Conservation (phyloP, 2,797 vertebrate genomes). For the Chaunax sp. region DNA sequence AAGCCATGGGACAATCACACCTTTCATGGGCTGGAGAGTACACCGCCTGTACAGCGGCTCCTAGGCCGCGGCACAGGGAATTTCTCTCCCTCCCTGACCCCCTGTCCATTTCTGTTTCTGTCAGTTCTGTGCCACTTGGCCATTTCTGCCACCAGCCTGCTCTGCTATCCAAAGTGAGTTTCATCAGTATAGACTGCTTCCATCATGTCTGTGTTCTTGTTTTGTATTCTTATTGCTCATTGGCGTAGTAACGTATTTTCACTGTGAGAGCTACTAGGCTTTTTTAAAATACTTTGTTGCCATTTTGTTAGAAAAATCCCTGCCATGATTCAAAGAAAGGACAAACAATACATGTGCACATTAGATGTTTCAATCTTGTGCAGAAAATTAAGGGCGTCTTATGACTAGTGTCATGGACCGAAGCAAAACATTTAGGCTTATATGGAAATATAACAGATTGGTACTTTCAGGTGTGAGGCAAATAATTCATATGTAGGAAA, state of each 20-base stretch:
- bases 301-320: background rate
- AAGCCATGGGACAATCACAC: constrained; percentile 82
- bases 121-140: constrained; percentile 27
- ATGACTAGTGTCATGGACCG: background rate
- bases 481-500: too few relatives aligned
- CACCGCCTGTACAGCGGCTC: constrained; percentile 73
- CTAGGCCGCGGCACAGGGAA: constrained; percentile 61
- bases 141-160: constrained; percentile 1
- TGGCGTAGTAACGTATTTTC: background rate
- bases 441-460: background rate
- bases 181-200: background rate
- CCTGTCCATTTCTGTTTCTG: constrained; percentile 42
- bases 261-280: background rate
- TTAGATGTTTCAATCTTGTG: too few relatives aligned
- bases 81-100: constrained; percentile 66
- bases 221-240: background rate
- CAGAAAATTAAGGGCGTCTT: background rate
- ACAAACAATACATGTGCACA: too few relatives aligned
- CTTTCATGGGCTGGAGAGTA: constrained; percentile 85
- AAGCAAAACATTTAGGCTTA: background rate
- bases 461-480: too few relatives aligned
- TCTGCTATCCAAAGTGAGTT: background rate
- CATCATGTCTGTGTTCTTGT: background rate
- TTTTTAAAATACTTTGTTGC: background rate
- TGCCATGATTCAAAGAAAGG: background rate